These are phyloP conservation scores for Prenolepis imparis DNA, from an alignment of 2,888 invertebrate species.

Conservation along the genomic window DNA sequence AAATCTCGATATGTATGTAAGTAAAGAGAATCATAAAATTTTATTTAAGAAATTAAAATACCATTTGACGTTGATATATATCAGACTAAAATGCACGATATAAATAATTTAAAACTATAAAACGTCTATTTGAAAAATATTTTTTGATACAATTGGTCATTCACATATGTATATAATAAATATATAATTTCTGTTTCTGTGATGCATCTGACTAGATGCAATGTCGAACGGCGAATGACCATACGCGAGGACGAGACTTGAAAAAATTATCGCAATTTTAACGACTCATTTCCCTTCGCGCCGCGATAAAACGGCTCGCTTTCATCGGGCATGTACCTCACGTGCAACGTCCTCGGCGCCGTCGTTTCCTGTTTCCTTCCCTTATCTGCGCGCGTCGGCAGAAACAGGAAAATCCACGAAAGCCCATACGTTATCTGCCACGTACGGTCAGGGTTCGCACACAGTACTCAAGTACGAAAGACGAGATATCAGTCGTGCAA, in stretches of 20 bases:
- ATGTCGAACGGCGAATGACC: constrained; percentile 62
- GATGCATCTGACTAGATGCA: constrained; percentile 24
- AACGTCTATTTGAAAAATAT: background rate
- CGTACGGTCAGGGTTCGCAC: constrained; percentile 56
- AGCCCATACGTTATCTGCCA: constrained; percentile 69
- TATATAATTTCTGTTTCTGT: background rate
- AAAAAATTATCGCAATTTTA: constrained; percentile 69
- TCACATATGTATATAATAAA: background rate
- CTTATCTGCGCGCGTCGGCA: constrained; percentile 59
- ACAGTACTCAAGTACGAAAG: constrained; percentile 35
- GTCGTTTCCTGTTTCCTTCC: constrained; percentile 76
- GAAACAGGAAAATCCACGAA: constrained; percentile 79
- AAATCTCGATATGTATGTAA: background rate
- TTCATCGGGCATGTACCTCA: constrained; percentile 74
- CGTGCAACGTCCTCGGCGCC: constrained; percentile 69
- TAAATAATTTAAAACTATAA: background rate
- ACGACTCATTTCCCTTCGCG: constrained; percentile 67
- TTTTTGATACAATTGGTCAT: background rate
- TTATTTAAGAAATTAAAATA: background rate
- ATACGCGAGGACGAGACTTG: constrained; percentile 59
- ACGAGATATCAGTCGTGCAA: constrained; percentile 46
- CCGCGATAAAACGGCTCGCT: constrained; percentile 74
- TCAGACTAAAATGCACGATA: background rate
- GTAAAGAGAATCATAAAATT: background rate
- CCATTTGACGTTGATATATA: background rate